Evolutionary conservation across 2,888 invertebrate species (phyloP), one percentile per base, ranked within the genome.

Genomic region (Hemicrepidius hirtus): DNA sequence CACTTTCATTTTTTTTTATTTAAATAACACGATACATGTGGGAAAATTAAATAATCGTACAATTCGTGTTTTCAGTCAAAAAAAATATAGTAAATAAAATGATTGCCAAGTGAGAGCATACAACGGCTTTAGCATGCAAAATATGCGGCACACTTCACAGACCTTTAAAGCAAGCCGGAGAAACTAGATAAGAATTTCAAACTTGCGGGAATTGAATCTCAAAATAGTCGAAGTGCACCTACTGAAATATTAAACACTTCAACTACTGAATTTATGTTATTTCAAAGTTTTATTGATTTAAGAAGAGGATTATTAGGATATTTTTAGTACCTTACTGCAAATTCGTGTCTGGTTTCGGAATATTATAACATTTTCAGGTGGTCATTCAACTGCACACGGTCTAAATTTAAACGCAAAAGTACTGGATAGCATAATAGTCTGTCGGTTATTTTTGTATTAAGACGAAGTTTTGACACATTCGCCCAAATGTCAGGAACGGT

Each of bases 11-110:
- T n/a, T 21, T 53, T 28, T 41, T 53, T n/a, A 12, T 53, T 28
- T 28, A 16, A 21, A 24, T 53, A 53, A 24, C 28, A 53, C 49
- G 46, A 16, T 60, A 60, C 12, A 12, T 41, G 41, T 35, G 12
- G 32, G 46, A 28, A 49, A 46, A 63, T 32, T 16, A 16, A 4
- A 60, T 16, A 46, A 3, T 20, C 44, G 9, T 46, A 16, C 44
- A 63, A 63, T 63, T 28, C 16, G 28, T 46, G 40, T 63, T 63
- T 62, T 63, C 13, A 32, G 49, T 3, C 16, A 28, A 13, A 37
- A 35, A 55, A 68, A 63, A 62, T 41, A 69, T 55, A 63, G 69
- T 69, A 69, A 69, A 69, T 55, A 69, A 69, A 64, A 35, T 40
- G 40, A 50, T 63, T 69, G 69, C 69, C 69, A 69, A 69, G 44